A percentile compares a stretch with the other conserved stretches of the same genome.
phyloP scores from a whole-genome alignment of 2,888 invertebrate genomes.

The Phortica okadai region DNA sequence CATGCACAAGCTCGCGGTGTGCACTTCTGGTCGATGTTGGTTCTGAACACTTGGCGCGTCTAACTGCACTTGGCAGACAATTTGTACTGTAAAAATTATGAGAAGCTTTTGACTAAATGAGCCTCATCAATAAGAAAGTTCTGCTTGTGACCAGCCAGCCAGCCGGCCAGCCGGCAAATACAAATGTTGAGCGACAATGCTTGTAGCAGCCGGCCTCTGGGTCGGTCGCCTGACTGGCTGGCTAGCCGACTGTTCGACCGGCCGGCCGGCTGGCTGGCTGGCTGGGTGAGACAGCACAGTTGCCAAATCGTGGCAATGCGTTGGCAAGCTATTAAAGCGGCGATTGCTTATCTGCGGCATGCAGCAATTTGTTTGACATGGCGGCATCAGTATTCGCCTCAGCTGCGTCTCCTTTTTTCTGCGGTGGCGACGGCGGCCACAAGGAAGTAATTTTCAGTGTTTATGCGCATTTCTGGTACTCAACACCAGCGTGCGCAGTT shows the following conservation, averaged over 20 bases:
- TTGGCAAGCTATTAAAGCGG: conserved; percentile 28
- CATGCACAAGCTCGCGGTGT: conserved; percentile 12
- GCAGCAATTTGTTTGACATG: conserved; percentile 25
- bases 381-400: neutral
- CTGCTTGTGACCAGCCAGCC: conserved; percentile 8
- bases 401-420: neutral
- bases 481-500: neutral
- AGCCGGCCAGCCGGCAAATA: neutral
- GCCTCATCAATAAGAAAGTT: conserved; percentile 27
- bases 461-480: conserved; percentile 16
- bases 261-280: neutral
- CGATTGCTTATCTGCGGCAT: conserved; percentile 31
- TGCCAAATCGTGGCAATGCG: conserved; percentile 30
- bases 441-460: conserved; percentile 30
- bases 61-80: conserved; percentile 42
- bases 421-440: neutral
- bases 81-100: conserved; percentile 34
- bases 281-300: conserved; percentile 4
- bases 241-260: neutral
- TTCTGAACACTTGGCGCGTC: conserved; percentile 22
- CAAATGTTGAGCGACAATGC: too few species aligned
- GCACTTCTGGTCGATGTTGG: neutral
- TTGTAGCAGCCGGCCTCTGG: too few species aligned
- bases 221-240: neutral
- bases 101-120: conserved; percentile 39